phyloP scores from a whole-genome alignment of 2,113 vertebrate genomes.

The Tapirus terrestris region DNA sequence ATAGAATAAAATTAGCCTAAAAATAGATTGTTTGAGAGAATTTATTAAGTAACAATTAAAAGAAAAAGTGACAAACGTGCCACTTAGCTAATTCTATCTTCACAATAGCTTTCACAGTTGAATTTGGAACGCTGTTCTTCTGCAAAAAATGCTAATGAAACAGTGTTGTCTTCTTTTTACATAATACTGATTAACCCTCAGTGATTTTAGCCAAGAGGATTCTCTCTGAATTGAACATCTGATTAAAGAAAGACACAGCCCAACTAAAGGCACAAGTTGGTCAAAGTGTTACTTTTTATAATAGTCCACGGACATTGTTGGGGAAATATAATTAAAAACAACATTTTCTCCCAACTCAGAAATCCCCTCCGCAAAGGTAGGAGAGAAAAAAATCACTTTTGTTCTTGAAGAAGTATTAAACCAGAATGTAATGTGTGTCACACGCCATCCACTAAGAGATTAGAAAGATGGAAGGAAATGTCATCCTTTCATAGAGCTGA shows the following conservation, averaged over 20 bases:
- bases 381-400: background rate
- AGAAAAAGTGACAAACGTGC: constrained; percentile 82
- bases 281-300: constrained; percentile 1
- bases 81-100: constrained; percentile 81
- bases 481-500: background rate
- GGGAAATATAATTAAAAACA: constrained; percentile 5
- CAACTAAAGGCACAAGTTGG: background rate
- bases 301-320: background rate
- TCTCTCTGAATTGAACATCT: constrained; percentile 64
- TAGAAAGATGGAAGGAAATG: background rate
- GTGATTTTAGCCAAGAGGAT: constrained; percentile 68
- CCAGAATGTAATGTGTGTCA: background rate
- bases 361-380: background rate
- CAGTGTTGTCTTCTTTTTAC: constrained; percentile 77
- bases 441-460: background rate
- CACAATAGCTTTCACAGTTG: constrained; percentile 74
- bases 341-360: background rate
- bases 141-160: constrained; percentile 77
- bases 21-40: constrained; percentile 82
- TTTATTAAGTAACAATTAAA: constrained; percentile 84
- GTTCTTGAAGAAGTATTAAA: constrained; percentile 26
- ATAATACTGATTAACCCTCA: constrained; percentile 79
- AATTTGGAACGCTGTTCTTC: constrained; percentile 70
- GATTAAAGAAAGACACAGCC: constrained; percentile 54
- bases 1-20: constrained; percentile 81